Base-by-base conservation (phyloP, 2,888 invertebrate genomes). In the Heliconius erato region DNA sequence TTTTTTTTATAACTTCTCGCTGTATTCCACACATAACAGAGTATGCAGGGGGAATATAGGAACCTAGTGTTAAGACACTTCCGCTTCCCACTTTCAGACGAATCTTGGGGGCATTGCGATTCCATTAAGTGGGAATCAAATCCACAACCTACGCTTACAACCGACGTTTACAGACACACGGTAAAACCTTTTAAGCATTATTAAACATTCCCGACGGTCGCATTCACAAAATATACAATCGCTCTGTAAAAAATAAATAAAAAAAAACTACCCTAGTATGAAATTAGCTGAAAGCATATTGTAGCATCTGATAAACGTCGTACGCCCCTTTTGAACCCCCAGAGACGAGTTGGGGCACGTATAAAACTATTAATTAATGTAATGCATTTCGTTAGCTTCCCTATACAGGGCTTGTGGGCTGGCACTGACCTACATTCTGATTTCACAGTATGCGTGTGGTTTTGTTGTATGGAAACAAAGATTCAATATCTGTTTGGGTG, bases 311-410 rank as follows among this genome's bases (percentile, higher is more conserved):
- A 85, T 85, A 84, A 84, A 76, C 76, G 82, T 68, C 79, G 79
- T 79, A 80, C 83, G 63, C 83, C 83, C 81, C 28, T 82, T 82
- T 67, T 69, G 77, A 77, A 68, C 87, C 86, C 49, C 87, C 81
- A 79, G 87, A 85, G 87, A 84, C 82, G 80, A 83, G 84, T 84
- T 82, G 82, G 83, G 82, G 82, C 84, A 85, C 81, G 84, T 80
- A 84, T 79, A 85, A 84, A 78, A 74, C 84, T 84, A 84, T 87
- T 87, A 88, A 89, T 88, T 89, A 89, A 87, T 88, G 86, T 87
- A 89, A 88, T 89, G 88, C 86, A 87, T 85, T 84, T 85, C 85
- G 87, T 86, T 85, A 84, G 85, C 80, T 82, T 86, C 85, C 86
- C 86, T 86, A 80, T 35, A 44, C 40, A 65, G 69, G 81, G 81